These are phyloP conservation scores for Pseudachorutes palmiensis DNA, from an alignment of 1,140 invertebrate species.

Conservation along the genomic window DNA sequence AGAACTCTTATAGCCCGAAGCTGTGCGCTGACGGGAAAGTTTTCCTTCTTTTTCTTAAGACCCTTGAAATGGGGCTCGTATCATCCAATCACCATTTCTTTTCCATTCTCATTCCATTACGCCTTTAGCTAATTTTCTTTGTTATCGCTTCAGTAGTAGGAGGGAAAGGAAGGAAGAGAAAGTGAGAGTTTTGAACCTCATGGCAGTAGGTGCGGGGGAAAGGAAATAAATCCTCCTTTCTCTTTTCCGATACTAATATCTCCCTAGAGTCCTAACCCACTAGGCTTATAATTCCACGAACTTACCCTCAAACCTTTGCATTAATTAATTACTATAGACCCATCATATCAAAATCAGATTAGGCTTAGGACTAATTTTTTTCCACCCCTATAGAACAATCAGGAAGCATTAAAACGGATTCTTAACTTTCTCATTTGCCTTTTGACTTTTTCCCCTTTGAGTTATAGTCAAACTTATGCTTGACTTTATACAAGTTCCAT, in stretches of 20 bases:
- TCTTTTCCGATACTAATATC: slow-evolving; percentile 12
- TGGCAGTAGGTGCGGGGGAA: neutral
- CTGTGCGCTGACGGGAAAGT: no score
- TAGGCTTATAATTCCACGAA: neutral
- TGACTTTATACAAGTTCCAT: no score
- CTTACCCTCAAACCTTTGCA: neutral
- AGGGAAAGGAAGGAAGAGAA: slow-evolving; percentile 2
- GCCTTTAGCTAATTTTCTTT: slow-evolving; percentile 1
- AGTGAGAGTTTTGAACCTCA: neutral
- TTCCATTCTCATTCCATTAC: no score
- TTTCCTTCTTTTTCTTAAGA: no score
- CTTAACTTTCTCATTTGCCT: no score
- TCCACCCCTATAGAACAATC: neutral
- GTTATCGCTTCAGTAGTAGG: neutral
- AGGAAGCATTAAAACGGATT: neutral
- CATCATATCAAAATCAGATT: neutral
- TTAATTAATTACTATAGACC: neutral
- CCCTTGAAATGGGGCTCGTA: neutral
- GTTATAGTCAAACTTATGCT: no score
- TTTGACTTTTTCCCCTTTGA: neutral
- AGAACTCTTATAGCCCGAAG: no score
- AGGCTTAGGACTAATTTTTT: no score
- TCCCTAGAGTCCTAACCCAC: neutral
- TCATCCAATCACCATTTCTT: neutral
- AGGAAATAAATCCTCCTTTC: slow-evolving; percentile 11